Conservation (phyloP, 1,140 invertebrate species). For the Glossosoma conforme region DNA sequence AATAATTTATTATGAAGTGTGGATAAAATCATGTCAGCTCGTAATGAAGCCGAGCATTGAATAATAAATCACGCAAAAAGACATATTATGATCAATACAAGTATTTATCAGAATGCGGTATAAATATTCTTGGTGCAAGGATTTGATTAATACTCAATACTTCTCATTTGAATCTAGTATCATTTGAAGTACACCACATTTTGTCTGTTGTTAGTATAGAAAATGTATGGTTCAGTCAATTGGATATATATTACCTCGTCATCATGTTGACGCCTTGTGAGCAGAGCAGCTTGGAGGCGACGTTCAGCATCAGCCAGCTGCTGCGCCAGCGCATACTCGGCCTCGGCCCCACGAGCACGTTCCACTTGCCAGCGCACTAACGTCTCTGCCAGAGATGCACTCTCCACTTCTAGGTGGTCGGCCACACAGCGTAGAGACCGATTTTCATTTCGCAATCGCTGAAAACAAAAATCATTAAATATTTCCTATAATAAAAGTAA, state of each 20-base stretch:
- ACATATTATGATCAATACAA: too few relatives aligned
- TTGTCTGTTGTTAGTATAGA: too few relatives aligned
- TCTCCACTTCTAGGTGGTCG: slow-evolving; percentile 90
- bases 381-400: slow-evolving; percentile 82
- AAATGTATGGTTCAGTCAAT: too few relatives aligned
- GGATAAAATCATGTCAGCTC: too few relatives aligned
- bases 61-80: too few relatives aligned
- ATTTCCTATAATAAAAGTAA: slow-evolving; percentile 1
- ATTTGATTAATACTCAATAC: too few relatives aligned
- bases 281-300: slow-evolving; percentile 31
- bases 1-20: too few relatives aligned
- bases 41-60: too few relatives aligned
- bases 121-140: too few relatives aligned
- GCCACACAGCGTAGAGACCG: slow-evolving; percentile 87
- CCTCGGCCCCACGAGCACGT: slow-evolving; percentile 86
- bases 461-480: slow-evolving; percentile 37
- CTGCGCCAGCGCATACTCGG: slow-evolving; percentile 58
- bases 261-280: slow-evolving; percentile 12
- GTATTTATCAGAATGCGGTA: too few relatives aligned
- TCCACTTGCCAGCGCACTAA: slow-evolving; percentile 95
- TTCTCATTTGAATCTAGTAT: neutral
- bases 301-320: slow-evolving; percentile 40
- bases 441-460: slow-evolving; percentile 93
- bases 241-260: slow-evolving; percentile 17
- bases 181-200: too few relatives aligned